phyloP scores from a whole-genome alignment of 2,797 vertebrate species.

The Nyctalus aviator region DNA sequence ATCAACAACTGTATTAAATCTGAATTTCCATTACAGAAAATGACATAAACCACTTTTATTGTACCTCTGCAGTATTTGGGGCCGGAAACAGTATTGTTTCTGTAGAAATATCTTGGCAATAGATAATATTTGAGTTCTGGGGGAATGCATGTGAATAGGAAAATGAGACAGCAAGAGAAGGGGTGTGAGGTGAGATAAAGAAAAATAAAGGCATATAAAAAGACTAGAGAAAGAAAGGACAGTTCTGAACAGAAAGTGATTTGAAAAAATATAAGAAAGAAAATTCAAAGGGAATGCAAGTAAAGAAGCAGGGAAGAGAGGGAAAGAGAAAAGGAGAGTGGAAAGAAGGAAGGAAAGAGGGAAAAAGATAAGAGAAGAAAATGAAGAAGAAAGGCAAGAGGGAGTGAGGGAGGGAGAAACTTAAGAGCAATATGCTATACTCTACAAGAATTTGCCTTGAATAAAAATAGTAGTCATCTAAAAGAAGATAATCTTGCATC shows the following conservation, averaged over 20 bases:
- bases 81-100: neutral
- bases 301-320: neutral
- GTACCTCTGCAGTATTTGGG: neutral
- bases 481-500: neutral
- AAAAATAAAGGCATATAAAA: neutral
- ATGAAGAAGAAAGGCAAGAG: neutral
- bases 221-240: neutral
- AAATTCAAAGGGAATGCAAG: neutral
- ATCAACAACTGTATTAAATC: neutral
- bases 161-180: neutral
- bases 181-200: neutral
- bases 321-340: neutral
- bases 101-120: neutral
- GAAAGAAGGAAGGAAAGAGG: neutral
- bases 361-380: neutral
- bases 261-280: neutral
- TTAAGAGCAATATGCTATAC: neutral
- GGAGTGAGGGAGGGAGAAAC: rapidly evolving
- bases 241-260: neutral
- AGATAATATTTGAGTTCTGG: neutral
- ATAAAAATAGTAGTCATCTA: neutral
- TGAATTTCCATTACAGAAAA: neutral
- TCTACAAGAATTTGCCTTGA: neutral
- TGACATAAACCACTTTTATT: neutral
- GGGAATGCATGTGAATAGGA: neutral